phyloP scores from a whole-genome alignment of 2,797 vertebrate genomes.

The Scolopax rusticola region DNA sequence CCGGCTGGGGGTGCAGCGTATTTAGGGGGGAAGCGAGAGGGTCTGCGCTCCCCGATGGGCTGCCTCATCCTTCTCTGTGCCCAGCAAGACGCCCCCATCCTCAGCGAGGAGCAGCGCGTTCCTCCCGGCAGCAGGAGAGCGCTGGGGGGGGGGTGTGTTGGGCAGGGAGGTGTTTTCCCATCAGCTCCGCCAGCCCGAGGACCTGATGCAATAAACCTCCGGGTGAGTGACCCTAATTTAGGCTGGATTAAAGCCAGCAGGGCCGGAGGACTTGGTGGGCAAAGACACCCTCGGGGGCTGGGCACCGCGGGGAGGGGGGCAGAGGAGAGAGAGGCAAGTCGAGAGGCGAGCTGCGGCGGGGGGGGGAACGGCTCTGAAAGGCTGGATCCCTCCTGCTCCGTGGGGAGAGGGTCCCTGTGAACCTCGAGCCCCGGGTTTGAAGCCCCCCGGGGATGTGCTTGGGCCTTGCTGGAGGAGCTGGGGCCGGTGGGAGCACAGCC shows the following conservation, averaged over 20 bases:
- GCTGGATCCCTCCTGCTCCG: background rate
- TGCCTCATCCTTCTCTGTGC: background rate
- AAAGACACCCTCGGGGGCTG: background rate
- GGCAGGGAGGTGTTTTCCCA: background rate
- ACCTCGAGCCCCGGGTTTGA: background rate
- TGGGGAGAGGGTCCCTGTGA: background rate
- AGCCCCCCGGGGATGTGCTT: background rate
- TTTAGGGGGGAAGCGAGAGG: background rate
- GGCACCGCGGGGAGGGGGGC: background rate
- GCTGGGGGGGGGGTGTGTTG: background rate
- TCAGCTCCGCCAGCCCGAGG: background rate
- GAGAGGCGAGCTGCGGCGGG: background rate
- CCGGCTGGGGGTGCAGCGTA: fast-evolving
- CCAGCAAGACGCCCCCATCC: background rate
- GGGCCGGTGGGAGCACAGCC: fast-evolving
- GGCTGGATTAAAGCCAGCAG: background rate
- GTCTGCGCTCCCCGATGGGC: fast-evolving
- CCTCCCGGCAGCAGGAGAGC: fast-evolving
- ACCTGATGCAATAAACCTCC: background rate
- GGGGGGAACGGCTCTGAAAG: background rate
- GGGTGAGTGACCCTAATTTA: slow-evolving; percentile 14
- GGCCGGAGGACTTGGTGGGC: background rate
- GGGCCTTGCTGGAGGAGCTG: background rate
- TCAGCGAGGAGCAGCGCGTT: background rate
- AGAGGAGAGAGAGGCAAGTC: background rate